Conservation (phyloP, 2,888 invertebrate genomes). For the Amiota communis region DNA sequence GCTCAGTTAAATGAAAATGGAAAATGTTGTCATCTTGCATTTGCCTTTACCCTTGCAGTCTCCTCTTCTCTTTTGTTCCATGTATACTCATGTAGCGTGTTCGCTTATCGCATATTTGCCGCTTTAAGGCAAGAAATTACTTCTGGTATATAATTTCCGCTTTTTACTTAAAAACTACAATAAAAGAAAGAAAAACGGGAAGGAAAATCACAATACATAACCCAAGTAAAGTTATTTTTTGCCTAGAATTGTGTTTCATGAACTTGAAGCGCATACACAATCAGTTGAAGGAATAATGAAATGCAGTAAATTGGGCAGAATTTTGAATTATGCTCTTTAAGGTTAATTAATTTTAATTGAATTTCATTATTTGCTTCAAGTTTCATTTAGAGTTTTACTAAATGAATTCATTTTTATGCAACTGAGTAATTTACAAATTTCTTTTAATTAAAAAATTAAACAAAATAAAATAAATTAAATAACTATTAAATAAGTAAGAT, state of each 20-base stretch:
- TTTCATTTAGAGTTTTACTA: too few relatives aligned
- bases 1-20: too few relatives aligned
- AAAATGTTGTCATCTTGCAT: background rate
- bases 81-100: background rate
- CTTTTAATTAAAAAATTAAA: conserved; percentile 17
- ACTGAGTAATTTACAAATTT: background rate
- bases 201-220: background rate
- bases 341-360: conserved; percentile 15
- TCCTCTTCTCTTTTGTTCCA: background rate
- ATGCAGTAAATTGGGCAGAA: background rate
- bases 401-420: too few relatives aligned
- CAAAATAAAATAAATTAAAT: conserved; percentile 28
- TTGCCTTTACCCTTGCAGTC: background rate
- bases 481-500: conserved; percentile 9
- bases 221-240: too few relatives aligned
- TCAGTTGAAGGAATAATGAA: too few relatives aligned
- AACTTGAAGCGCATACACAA: too few relatives aligned
- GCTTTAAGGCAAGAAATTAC: too few relatives aligned
- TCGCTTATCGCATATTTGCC: too few relatives aligned
- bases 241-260: too few relatives aligned
- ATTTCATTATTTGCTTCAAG: background rate
- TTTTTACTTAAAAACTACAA: conserved; percentile 27
- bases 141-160: background rate
- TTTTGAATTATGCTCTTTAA: conserved; percentile 14
- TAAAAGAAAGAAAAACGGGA: conserved; percentile 11